Base-by-base conservation (phyloP, 1,140 invertebrate genomes). In the Dendroctonus valens region DNA sequence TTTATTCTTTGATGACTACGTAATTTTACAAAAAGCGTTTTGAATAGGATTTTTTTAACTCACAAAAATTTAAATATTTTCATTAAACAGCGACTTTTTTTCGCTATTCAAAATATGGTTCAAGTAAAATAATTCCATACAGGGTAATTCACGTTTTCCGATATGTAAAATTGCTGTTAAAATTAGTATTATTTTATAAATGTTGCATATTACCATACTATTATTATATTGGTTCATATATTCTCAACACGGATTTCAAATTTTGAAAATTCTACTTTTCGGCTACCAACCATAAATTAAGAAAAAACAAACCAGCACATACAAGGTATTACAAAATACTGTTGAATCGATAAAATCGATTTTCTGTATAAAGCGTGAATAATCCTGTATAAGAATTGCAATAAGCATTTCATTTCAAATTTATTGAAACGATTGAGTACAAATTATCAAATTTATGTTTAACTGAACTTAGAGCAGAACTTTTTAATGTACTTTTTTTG, bases 361-460 rank as follows among this genome's bases (percentile, higher is more conserved):
- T 14, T 7, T 52, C 2, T 14, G 0, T 14, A 52, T 52, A 52
- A 26, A 26, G 26, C 15, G n/a, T 15, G 15, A 52, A 8, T 14
- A n/a, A 51, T 3, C 9, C 50, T 52, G 50, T n/a, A 42, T 46
- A 26, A 26, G 26, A 26, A 26, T 26, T 48, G 37, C 12, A n/a
- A 37, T 37, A 62, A 12, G 41, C n/a, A 9, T 42, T 46, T 46
- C n/a, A 26, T 26, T 46, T 39, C 6, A 53, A 42, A 42, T 41
- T 12, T 41, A 42, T 62, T 62, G 46, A 62, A 62, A 38, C 60
- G 52, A 53, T 64, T 64, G 44, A 64, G 62, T 64, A 64, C 62
- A 64, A 64, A 57, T 64, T 64, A 41, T 51, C 26, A 64, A 55
- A 15, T 44, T 64, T 64, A 64, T 49, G 55, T 63, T 53, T 48